Evolutionary conservation across 2,888 invertebrate genomes (phyloP), one percentile per base, ranked within the genome.

Genomic region (Nowickia ferox): DNA sequence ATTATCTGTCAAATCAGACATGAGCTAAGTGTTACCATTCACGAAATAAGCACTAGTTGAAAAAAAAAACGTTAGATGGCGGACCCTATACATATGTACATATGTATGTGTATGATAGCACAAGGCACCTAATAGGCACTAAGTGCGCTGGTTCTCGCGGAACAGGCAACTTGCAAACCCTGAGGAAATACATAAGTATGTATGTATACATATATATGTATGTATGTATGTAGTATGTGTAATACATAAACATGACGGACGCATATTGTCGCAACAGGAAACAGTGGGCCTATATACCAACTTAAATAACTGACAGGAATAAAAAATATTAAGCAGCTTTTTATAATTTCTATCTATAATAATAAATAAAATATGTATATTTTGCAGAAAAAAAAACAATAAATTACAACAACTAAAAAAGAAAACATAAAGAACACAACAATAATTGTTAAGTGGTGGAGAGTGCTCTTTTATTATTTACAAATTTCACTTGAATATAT

Each of bases 241-340:
- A 63, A 44, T 68, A 11, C 10, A 2, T 38, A 53, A 30, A 6
- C 5, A 15, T 48, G 22, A 8, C 2, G 17, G 5, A 6, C 15
- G 30, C 15, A 9, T 48, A n/a, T 51, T n/a, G n/a, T 42, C n/a
- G 59, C 65, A 38, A 59, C 38, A 42, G 78, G 83, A 87, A 86
- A 88, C 87, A 87, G 88, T 87, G 84, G 84, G 75, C 65, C 74
- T 78, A 84, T 48, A 68, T 77, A 78, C 80, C 79, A 22, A 72
- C 48, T 46, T 15, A 63, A 81, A 72, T 8, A 72, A 72, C 61
- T 61, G 19, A 81, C 68, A 76, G 55, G 19, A 75, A 63, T 59
- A 69, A 74, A 81, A 51, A 65, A 30, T 44, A 66, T 68, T 68
- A 72, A 71, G 48, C 85, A 85, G 85, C 85, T 85, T 85, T 80